These are phyloP conservation scores for Pristionchus mayeri DNA, from an alignment of 2,888 invertebrate species.

Conservation along the genomic window DNA sequence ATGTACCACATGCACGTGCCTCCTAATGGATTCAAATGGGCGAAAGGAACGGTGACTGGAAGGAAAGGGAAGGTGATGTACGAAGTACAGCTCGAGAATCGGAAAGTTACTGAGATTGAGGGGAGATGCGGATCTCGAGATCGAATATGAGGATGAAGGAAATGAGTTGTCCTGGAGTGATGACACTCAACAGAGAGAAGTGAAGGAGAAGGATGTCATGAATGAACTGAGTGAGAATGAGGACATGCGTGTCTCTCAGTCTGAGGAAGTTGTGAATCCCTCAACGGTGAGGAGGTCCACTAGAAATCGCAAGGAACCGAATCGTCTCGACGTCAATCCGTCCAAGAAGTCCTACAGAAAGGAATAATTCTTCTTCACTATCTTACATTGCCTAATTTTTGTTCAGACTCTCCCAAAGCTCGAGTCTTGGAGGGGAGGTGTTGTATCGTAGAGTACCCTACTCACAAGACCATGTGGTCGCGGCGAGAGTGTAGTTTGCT, in stretches of 20 bases:
- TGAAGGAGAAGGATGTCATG: background rate
- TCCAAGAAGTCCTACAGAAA: background rate
- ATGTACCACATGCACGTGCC: background rate
- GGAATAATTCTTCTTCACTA: no score
- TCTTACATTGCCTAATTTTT: no score
- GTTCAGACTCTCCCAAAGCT: no score
- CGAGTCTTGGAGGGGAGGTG: no score
- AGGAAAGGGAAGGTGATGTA: constrained; percentile 6
- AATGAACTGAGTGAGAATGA: no score
- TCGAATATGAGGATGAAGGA: no score
- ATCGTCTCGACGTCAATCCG: background rate
- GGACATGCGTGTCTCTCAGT: background rate
- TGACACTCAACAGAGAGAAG: no score
- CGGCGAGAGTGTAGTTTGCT: background rate
- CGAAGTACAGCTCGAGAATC: background rate
- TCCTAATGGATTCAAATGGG: no score
- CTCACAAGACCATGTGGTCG: no score
- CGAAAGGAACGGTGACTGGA: no score
- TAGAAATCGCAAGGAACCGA: background rate
- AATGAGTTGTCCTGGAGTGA: no score
- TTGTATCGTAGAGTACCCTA: background rate
- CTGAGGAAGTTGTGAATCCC: background rate
- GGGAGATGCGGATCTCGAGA: background rate
- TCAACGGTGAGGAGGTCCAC: background rate
- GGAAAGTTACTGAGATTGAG: background rate